Base-by-base conservation (phyloP, 23 tunicate species). In the Ciona savignyi region DNA sequence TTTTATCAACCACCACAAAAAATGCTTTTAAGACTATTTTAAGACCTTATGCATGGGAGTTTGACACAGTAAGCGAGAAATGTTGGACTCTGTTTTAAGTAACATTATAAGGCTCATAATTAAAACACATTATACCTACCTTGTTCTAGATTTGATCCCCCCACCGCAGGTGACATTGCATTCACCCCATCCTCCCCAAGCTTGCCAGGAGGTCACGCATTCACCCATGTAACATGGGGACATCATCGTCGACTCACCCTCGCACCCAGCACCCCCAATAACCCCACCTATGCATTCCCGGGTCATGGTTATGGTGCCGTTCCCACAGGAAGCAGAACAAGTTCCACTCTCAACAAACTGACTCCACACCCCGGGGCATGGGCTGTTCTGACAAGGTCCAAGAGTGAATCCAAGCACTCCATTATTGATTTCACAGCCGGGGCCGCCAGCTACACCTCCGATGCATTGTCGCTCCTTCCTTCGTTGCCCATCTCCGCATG, bases 321-420 rank as follows among this genome's bases (percentile, higher is more conserved):
- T 20, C 23, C 77, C 84, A 34, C 84, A 80, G 1, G 34, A 11
- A 0, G 26, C 33, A 2, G 84, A 71, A 34, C 84, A 80, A 4
- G 11, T 29, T 2, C 70, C 77, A 26, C 23, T 26, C 26, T 6
- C 3, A 1, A 4, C 64, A 70, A 71, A 80, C 3, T 71, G 25
- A 2, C 56, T 32, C 84, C 84, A 80, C 24, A 51, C 23, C 21
- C 82, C 82, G n/a, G 82, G 82, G 30, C 82, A 78, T n/a, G n/a
- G n/a, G n/a, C n/a, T n/a, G n/a, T n/a, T n/a, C n/a, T n/a, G n/a
- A n/a, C n/a, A n/a, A 29, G 62, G 30, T 23, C 56, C 67, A 29
- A 31, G 29, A 22, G 26, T 21, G 67, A 74, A 78, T 22, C 23
- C 27, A 1, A 1, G 29, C 33, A 29, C 1, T 68, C 69, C 82